Evolutionary conservation across 2,797 vertebrate genomes (phyloP), one percentile per base, ranked within the genome.

Genomic region (Peromyscus aztecus): DNA sequence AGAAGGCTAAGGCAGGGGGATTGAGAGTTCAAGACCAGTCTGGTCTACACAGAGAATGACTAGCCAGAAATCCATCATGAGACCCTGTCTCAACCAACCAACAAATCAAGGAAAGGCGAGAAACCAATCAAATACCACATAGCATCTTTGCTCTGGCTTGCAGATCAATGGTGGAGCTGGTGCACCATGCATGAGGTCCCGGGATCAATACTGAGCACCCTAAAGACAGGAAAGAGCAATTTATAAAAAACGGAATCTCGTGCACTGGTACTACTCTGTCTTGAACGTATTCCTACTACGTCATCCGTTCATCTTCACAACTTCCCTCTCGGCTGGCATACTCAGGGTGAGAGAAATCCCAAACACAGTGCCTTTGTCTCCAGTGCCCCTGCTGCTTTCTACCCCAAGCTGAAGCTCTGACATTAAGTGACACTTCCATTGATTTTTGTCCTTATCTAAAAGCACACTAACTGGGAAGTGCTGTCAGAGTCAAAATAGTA

Each of bases 401-500:
- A 34, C 59, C 43, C 37, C 37, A 23, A 4, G 0, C 4, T 71
- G 67, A 49, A 81, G 40, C 71, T 92, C 40, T 89, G 31, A 37
- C 67, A 71, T 16, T 55, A 61, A 37, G 52, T 83, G 86, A 89
- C 7, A 82, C 10, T 81, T 89, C 61, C 11, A 55, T 16, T 84
- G n/a, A 83, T 29, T 75, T 75, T 31, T 16, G 31, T 75, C 61
- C 27, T 14, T 88, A 82, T 88, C 37, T 67, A 82, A 96, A 93
- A 90, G 34, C 76, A 93, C 57, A 73, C 67, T 43, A 78, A 63
- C 52, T 9, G 91, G 24, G 49, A 89, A 69, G 19, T 77, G 40
- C 4, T 57, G 40, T 23, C 89, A 55, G n/a, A 52, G 10, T 76
- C 49, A 55, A 87, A 43, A 57, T 31, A 37, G 52, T 34, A 57